Conservation (phyloP, 2,797 vertebrate species). For the Meda fulgida region DNA sequence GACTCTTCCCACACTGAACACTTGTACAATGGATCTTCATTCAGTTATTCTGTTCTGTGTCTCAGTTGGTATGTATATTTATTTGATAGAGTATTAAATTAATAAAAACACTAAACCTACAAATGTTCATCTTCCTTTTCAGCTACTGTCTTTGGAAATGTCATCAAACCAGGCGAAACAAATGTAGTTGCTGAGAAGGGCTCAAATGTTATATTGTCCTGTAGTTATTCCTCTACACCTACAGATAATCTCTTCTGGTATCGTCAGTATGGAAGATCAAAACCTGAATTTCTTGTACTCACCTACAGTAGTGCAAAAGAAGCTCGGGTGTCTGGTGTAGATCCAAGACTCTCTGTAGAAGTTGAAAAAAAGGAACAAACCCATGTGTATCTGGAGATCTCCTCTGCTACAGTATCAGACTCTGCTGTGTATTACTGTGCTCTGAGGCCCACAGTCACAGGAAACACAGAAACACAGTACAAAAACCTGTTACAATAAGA, state of each 20-base stretch:
- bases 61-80: neutral
- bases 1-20: neutral
- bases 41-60: neutral
- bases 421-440: conserved; percentile 17
- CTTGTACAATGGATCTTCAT: neutral
- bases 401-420: neutral
- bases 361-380: neutral
- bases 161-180: neutral
- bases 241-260: neutral
- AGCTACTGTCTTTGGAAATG: neutral
- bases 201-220: neutral
- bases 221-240: neutral
- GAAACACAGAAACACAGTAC: neutral
- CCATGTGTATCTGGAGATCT: neutral
- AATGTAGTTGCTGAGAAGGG: neutral
- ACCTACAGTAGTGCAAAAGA: neutral
- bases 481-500: neutral
- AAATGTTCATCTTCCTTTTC: neutral
- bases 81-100: neutral
- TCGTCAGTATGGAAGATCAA: neutral
- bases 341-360: neutral
- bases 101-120: neutral
- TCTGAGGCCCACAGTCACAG: neutral
- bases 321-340: neutral
- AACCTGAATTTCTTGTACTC: neutral